Conservation (phyloP, 2,888 invertebrate species). For the Vesta saturnalis region DNA sequence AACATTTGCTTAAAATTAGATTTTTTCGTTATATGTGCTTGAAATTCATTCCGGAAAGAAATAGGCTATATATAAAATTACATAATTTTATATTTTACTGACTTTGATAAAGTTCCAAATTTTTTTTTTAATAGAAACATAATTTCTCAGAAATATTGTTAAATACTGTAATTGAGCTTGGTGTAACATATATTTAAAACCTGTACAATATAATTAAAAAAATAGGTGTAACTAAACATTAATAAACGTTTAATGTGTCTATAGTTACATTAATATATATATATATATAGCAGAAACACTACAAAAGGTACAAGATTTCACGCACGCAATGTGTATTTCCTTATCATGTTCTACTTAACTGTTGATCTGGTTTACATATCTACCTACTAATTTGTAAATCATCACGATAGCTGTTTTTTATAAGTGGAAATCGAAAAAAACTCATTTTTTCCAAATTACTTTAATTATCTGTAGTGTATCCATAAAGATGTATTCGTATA, state of each 20-base stretch:
- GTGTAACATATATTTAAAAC: too few relatives aligned
- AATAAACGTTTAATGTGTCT: too few relatives aligned
- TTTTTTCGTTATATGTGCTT: not conserved
- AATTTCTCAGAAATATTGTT: not conserved
- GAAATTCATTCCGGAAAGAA: not conserved
- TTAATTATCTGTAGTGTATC: too few relatives aligned
- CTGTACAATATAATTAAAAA: too few relatives aligned
- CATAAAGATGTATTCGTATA: too few relatives aligned
- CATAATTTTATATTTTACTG: not conserved
- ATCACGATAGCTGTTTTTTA: not conserved
- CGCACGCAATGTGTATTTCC: not conserved
- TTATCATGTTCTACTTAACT: not conserved
- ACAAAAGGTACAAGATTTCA: not conserved
- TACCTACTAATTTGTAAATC: not conserved
- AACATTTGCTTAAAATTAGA: slow-evolving; percentile 15
- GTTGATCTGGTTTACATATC: not conserved
- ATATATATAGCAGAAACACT: not conserved
- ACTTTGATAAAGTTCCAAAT: not conserved
- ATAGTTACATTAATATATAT: too few relatives aligned
- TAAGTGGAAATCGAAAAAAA: not conserved
- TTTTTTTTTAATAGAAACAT: not conserved
- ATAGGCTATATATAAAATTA: too few relatives aligned
- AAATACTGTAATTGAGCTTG: not conserved
- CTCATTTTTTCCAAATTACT: too few relatives aligned
- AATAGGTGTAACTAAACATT: too few relatives aligned